Base-by-base conservation (phyloP, 2,797 vertebrate genomes). In the Columba guinea region DNA sequence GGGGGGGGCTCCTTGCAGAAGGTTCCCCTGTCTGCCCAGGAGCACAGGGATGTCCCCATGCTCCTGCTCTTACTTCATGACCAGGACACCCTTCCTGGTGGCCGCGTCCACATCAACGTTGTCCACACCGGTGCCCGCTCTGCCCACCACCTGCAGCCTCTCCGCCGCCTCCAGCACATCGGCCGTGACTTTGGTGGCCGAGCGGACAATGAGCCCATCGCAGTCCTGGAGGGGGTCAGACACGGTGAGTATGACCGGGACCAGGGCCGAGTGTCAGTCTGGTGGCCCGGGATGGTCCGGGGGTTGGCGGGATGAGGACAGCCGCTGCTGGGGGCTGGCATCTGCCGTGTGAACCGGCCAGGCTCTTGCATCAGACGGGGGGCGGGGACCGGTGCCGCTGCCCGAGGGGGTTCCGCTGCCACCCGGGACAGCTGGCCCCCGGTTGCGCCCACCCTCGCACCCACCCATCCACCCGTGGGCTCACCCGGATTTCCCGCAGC, bases 121-220 rank as follows among this genome's bases (percentile, higher is more conserved):
- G 97, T 99, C 99, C 85, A 99, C 99, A 0, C 99, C 99, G 0
- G 99, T 99, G 55, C 99, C 99, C 1, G 99, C 99, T 97, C 99
- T 98, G 70, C 99, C 99, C 81, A 99, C 98, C 94, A 99, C 98
- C 97, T 98, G 98, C 58, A 99, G 98, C 93, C 98, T 98, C 86
- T 97, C 81, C 1, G 98, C 99, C 1, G 98, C 99, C 13, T 97
- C 94, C 96, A 99, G 98, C 83, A 99, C 91, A 1, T 99, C 99
- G 1, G 98, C 98, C 0, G 99, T 99, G 21, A 99, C 99, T 98
- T 99, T 99, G 65, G 99, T 99, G 35, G 99, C 99, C 2, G 99
- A 99, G 92, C 99, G 98, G 37, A 99, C 99, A 4, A 99, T 99
- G 7, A 99, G 99, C 64, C 98, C 99, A 52, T 99, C 99, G 14